phyloP scores from a whole-genome alignment of 1,140 invertebrate genomes.

The Brachionus plicatilis region DNA sequence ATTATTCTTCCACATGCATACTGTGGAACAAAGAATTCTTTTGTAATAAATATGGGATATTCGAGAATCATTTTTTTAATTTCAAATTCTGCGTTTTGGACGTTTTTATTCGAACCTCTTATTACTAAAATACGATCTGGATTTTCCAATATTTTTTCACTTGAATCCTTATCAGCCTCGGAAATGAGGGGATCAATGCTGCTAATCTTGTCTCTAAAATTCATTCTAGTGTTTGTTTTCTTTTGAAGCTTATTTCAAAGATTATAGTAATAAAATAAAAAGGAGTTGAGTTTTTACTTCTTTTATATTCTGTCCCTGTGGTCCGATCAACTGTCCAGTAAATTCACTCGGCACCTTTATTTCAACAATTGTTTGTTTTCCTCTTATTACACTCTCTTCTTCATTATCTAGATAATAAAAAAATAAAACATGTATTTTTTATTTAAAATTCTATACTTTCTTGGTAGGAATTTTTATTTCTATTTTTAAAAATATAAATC shows the following conservation, averaged over 20 bases:
- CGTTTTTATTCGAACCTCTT: slow-evolving; percentile 12
- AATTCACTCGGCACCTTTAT: slow-evolving; percentile 46
- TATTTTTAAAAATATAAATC: background rate
- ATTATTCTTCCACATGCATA: slow-evolving; percentile 58
- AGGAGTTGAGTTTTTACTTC: slow-evolving; percentile 43
- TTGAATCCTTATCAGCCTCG: background rate
- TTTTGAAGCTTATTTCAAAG: background rate
- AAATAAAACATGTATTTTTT: background rate
- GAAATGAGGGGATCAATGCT: background rate
- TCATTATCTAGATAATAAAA: background rate
- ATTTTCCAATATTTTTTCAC: background rate
- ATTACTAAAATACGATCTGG: background rate
- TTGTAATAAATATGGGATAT: background rate
- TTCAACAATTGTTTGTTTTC: slow-evolving; percentile 49
- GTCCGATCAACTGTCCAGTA: slow-evolving; percentile 49
- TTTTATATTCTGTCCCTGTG: slow-evolving; percentile 48
- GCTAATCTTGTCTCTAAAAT: background rate
- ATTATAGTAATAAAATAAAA: background rate
- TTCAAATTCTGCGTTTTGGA: slow-evolving; percentile 13
- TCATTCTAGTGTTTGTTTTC: slow-evolving; percentile 32
- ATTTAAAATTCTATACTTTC: slow-evolving; percentile 28
- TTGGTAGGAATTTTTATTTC: background rate
- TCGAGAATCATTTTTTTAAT: slow-evolving; percentile 23
- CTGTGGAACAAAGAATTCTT: slow-evolving; percentile 53
- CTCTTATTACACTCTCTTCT: slow-evolving; percentile 42